These are phyloP conservation scores for Eueides isabella DNA, from an alignment of 1,140 invertebrate species.

Conservation along the genomic window DNA sequence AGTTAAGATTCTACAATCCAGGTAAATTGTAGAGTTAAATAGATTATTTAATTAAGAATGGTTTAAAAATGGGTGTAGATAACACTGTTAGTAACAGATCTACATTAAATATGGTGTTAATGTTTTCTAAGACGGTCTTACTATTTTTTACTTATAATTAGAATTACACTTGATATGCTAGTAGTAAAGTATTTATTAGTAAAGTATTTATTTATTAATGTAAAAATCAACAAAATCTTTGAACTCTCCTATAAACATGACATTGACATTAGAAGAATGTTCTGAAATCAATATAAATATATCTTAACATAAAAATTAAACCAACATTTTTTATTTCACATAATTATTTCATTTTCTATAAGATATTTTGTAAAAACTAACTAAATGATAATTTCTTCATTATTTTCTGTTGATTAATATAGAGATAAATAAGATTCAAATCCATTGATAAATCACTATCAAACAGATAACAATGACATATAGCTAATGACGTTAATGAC, in stretches of 20 bases:
- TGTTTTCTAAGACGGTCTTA: background rate
- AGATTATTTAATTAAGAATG: background rate
- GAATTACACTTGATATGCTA: background rate
- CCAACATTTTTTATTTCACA: too few species aligned
- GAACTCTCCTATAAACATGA: background rate
- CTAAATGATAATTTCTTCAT: too few species aligned
- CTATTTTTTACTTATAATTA: background rate
- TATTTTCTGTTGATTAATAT: too few species aligned
- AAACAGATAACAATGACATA: conserved; percentile 7
- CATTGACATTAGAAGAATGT: background rate
- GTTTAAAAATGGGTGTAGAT: background rate
- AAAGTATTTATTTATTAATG: background rate
- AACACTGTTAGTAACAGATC: background rate
- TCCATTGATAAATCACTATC: background rate
- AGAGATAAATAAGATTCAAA: too few species aligned
- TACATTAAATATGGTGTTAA: background rate
- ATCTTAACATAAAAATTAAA: background rate
- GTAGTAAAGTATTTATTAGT: background rate
- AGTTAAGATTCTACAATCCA: too few species aligned
- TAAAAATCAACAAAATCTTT: background rate
- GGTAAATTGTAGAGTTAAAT: background rate
- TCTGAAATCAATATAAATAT: background rate
- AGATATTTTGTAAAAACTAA: background rate
- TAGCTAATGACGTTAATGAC: conserved; percentile 21
- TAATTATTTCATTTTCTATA: background rate